A percentile compares a stretch with the other conserved stretches of the same genome.
phyloP scores from a whole-genome alignment of 2,797 vertebrate species.

The Antennarius maculatus region DNA sequence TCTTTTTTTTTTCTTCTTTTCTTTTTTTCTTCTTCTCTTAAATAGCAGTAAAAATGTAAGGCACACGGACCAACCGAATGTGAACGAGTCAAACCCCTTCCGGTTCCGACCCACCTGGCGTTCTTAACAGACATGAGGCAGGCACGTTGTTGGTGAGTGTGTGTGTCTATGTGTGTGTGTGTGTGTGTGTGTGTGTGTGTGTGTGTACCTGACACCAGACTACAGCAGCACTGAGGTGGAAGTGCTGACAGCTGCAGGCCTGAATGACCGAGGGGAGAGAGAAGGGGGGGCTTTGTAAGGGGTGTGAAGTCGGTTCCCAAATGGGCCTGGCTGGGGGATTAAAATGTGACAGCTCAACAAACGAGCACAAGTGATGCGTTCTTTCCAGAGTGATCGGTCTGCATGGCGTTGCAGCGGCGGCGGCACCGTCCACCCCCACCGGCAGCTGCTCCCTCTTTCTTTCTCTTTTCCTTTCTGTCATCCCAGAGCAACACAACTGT shows the following conservation, averaged over 20 bases:
- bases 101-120: constrained; percentile 56
- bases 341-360: constrained; percentile 98
- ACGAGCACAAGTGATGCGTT: constrained; percentile 94
- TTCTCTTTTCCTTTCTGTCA: constrained; percentile 80
- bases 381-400: constrained; percentile 92
- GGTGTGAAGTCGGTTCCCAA: constrained; percentile 82
- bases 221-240: constrained; percentile 86
- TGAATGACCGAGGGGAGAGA: constrained; percentile 39
- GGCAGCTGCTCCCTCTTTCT: constrained; percentile 85
- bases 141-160: constrained; percentile 63
- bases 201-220: constrained; percentile 66
- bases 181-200: constrained; percentile 54
- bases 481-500: constrained; percentile 57
- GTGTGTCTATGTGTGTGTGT: constrained; percentile 62
- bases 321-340: constrained; percentile 88
- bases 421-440: constrained; percentile 80
- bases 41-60: constrained; percentile 97
- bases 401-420: constrained; percentile 84
- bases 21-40: constrained; percentile 69
- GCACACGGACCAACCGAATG: constrained; percentile 89
- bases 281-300: constrained; percentile 33
- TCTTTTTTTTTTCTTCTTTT: constrained; percentile 54
- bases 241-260: constrained; percentile 89
- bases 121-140: constrained; percentile 79
- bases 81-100: constrained; percentile 70